These are phyloP conservation scores for Cydia amplana DNA, from an alignment of 1,140 invertebrate genomes.

Conservation along the genomic window DNA sequence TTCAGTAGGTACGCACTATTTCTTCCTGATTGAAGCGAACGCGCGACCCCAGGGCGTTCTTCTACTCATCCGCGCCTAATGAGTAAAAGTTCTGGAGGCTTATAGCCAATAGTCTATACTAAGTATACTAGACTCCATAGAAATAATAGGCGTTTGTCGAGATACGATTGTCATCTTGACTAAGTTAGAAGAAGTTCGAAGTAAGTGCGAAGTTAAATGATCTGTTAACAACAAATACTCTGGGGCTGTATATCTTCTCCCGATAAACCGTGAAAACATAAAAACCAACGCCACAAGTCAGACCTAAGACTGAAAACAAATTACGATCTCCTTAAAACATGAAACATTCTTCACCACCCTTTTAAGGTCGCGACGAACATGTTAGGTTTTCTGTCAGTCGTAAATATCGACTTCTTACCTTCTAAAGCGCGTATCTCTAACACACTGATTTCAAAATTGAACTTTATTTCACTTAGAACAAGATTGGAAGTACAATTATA, in stretches of 20 bases:
- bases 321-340: constrained; percentile 3
- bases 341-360: constrained; percentile 16
- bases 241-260: not conserved
- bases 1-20: too few relatives aligned
- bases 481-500: not conserved
- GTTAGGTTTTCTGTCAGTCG: not conserved
- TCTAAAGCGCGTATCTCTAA: not conserved
- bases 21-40: too few relatives aligned
- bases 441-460: not conserved
- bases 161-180: too few relatives aligned
- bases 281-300: not conserved
- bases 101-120: too few relatives aligned
- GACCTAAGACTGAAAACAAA: not conserved
- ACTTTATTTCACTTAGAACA: not conserved
- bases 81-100: too few relatives aligned
- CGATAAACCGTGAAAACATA: not conserved
- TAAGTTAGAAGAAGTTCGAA: too few relatives aligned
- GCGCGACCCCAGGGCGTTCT: too few relatives aligned
- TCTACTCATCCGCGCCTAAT: too few relatives aligned
- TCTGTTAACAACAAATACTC: too few relatives aligned
- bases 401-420: not conserved
- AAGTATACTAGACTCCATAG: too few relatives aligned
- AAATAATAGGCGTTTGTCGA: too few relatives aligned
- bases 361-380: constrained; percentile 24
- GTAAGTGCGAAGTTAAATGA: too few relatives aligned